Conservation (phyloP, 2,113 vertebrate species). For the Hippocampus zosterae region DNA sequence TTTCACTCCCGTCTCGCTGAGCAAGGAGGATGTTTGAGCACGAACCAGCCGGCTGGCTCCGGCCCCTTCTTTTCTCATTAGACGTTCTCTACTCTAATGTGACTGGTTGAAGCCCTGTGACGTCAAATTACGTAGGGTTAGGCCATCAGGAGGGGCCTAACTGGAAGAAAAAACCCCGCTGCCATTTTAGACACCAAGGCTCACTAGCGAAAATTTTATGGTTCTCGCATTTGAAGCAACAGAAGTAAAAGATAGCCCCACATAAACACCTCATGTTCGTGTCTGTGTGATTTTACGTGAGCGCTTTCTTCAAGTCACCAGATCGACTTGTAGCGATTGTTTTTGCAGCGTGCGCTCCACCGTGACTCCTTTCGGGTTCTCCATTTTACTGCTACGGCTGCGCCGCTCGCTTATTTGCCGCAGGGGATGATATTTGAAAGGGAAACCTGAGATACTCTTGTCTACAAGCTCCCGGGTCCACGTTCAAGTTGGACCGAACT, state of each 20-base stretch:
- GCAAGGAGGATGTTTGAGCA: neutral
- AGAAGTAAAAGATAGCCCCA: neutral
- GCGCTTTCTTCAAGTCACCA: neutral
- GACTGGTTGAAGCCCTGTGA: constrained; percentile 44
- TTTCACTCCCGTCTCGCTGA: constrained; percentile 40
- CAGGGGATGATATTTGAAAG: constrained; percentile 1
- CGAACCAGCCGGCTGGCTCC: constrained; percentile 49
- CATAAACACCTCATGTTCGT: neutral
- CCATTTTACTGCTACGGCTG: constrained; percentile 15
- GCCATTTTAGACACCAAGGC: constrained; percentile 65
- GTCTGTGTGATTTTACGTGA: too few species aligned
- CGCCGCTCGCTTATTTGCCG: constrained; percentile 6
- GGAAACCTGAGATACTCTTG: neutral
- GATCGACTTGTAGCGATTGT: neutral
- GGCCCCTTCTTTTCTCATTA: constrained; percentile 23
- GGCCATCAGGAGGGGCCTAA: constrained; percentile 13
- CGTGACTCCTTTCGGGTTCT: neutral
- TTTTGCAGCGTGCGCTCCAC: neutral
- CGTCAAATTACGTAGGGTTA: constrained; percentile 22
- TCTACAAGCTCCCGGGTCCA: too few species aligned
- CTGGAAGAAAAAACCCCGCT: constrained; percentile 36
- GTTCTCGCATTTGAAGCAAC: neutral
- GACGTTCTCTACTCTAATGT: constrained; percentile 25
- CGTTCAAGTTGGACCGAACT: neutral
- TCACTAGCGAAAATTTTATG: constrained; percentile 12